Evolutionary conservation across 1,140 invertebrate species (phyloP).

Genomic region (Oscheius sp.): DNA sequence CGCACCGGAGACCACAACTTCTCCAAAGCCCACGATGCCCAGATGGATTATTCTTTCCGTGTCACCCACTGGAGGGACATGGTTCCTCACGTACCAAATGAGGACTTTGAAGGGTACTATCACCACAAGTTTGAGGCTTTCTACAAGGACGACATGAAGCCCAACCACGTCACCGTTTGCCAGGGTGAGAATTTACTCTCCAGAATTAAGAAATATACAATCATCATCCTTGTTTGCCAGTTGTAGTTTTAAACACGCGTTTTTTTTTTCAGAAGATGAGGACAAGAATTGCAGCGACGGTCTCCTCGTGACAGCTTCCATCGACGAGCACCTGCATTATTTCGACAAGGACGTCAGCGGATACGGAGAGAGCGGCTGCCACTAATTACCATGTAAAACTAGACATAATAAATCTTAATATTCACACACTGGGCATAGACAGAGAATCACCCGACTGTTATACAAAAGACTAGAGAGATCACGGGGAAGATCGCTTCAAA

Average conservation of each 20-base stretch:
- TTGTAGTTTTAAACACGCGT: no score
- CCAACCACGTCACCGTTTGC: conserved; percentile 21
- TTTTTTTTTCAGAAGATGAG: conserved; percentile 25
- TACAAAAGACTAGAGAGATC: no score
- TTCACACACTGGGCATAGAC: no score
- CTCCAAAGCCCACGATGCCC: conserved; percentile 41
- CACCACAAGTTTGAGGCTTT: conserved; percentile 49
- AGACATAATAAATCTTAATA: no score
- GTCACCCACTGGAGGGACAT: conserved; percentile 42
- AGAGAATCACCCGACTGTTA: no score
- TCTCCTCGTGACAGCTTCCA: conserved; percentile 20
- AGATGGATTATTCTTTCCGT: conserved; percentile 40
- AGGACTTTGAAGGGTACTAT: conserved; percentile 45
- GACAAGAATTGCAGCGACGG: conserved; percentile 14
- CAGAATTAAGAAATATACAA: background rate
- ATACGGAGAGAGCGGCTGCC: conserved; percentile 30
- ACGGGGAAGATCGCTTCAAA: no score
- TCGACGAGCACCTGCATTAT: conserved; percentile 38
- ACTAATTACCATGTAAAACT: no score
- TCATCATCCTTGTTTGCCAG: no score
- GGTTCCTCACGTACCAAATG: conserved; percentile 49
- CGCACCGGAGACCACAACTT: conserved; percentile 45
- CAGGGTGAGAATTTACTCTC: no score
- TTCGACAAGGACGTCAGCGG: conserved; percentile 30
- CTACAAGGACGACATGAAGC: conserved; percentile 45